phyloP scores from a whole-genome alignment of 2,888 invertebrate genomes.

The Cephonodes hylas region DNA sequence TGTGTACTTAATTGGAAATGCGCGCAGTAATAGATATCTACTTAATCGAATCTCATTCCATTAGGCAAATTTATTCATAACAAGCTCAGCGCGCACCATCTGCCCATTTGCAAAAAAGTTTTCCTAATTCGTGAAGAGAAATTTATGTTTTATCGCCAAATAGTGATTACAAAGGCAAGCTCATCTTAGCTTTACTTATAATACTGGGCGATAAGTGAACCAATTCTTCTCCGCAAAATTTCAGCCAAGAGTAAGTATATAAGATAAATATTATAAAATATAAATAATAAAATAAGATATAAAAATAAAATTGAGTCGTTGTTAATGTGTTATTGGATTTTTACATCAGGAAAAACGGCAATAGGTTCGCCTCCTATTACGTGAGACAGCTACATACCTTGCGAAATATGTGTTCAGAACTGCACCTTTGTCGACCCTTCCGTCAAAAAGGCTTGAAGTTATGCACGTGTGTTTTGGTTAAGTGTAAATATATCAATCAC shows the following conservation, averaged over 20 bases:
- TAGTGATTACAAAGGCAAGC: slow-evolving; percentile 11
- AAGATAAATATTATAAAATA: too few relatives aligned
- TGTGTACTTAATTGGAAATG: slow-evolving; percentile 30
- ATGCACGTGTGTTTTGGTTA: too few relatives aligned
- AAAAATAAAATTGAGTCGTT: too few relatives aligned
- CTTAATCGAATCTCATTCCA: slow-evolving; percentile 43
- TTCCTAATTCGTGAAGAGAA: slow-evolving; percentile 22
- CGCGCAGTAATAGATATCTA: slow-evolving; percentile 32
- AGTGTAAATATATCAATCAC: too few relatives aligned
- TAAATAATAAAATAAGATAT: too few relatives aligned
- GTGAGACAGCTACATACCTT: too few relatives aligned
- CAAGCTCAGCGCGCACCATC: slow-evolving; percentile 28
- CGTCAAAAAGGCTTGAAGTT: too few relatives aligned
- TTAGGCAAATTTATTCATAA: slow-evolving; percentile 49
- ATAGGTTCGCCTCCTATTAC: too few relatives aligned
- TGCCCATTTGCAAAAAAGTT: slow-evolving; percentile 32
- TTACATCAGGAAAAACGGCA: too few relatives aligned
- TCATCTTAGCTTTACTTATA: slow-evolving; percentile 7
- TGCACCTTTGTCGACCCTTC: too few relatives aligned
- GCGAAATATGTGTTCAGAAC: too few relatives aligned
- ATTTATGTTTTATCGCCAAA: slow-evolving; percentile 15
- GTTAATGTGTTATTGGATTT: too few relatives aligned
- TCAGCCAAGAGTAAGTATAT: background rate
- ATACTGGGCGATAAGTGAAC: slow-evolving; percentile 9
- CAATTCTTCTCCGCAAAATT: background rate